Evolutionary conservation across 2,888 invertebrate genomes (phyloP).

Genomic region (Malacosoma neustria): DNA sequence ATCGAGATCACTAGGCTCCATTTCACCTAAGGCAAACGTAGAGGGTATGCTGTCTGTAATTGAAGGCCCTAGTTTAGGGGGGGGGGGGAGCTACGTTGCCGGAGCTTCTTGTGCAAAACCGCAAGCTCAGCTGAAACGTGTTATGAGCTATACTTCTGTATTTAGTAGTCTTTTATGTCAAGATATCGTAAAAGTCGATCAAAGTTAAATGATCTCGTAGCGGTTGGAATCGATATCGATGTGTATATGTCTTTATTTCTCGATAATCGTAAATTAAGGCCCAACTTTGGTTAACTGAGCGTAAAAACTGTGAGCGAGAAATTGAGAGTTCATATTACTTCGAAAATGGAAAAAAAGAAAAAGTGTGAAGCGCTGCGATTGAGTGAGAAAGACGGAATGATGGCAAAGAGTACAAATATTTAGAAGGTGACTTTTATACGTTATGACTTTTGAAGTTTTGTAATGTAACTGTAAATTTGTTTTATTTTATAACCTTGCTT

Average conservation of each 20-base stretch:
- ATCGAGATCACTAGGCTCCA: no score
- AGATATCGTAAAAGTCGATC: constrained; percentile 46
- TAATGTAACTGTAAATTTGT: no score
- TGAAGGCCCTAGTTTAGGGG: no score
- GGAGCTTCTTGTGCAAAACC: no score
- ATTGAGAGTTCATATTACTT: constrained; percentile 68
- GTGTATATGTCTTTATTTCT: constrained; percentile 53
- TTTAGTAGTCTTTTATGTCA: no score
- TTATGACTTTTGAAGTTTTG: neutral
- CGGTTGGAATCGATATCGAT: constrained; percentile 9
- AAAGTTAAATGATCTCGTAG: constrained; percentile 12
- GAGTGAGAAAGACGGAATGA: constrained; percentile 34
- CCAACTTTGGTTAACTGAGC: constrained; percentile 55
- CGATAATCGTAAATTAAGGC: constrained; percentile 66
- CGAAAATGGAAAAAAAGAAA: constrained; percentile 48
- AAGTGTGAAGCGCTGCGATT: constrained; percentile 20
- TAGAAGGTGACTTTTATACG: neutral
- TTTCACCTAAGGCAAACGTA: no score
- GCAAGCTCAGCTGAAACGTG: no score
- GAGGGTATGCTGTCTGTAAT: no score
- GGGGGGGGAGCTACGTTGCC: no score
- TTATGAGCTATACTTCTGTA: no score
- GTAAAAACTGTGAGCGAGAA: constrained; percentile 62
- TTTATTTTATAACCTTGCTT: no score
- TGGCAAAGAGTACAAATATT: constrained; percentile 5